Evolutionary conservation across 2,113 vertebrate genomes (phyloP), one percentile per base, ranked within the genome.

Genomic region (Phylloscopus trochilus): DNA sequence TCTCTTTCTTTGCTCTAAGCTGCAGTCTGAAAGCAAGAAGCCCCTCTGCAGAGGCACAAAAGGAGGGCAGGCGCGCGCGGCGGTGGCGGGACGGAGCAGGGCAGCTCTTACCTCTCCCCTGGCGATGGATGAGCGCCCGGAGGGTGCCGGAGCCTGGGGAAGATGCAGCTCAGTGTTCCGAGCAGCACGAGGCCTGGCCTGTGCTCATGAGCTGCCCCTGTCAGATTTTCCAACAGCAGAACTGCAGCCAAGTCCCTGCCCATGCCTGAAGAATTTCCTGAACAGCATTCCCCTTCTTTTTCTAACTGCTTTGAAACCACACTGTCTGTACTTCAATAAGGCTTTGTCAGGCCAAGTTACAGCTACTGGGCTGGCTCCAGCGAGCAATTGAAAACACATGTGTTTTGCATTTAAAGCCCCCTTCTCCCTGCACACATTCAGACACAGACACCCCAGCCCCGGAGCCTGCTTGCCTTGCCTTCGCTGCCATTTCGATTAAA

Each of bases 181-280:
- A 96, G 97, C 81, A 94, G 91, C 97, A 97, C 97, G 97, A 98
- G 98, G 98, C 98, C 98, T 96, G 90, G 97, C 97, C 98, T 94
- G 90, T 11, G 91, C 63, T 98, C 97, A 97, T 95, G 96, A 97
- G 97, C 98, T 97, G 96, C 97, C 97, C 97, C 96, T 97, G 98
- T 99, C 98, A 99, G 98, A 98, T 98, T 99, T 99, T 99, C 98
- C 99, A 99, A 83, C 97, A 97, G 98, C 96, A 98, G 97, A 98
- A 97, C 75, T 74, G 97, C 97, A 95, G 98, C 98, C 98, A 98
- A 99, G 98, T 98, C 98, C 98, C 98, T 98, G 98, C 98, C 98
- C 98, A 98, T 96, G 98, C 98, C 98, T 98, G 97, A 98, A 98
- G 98, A 98, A 98, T 98, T 98, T 99, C 98, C 98, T 98, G 98